Evolutionary conservation across 2,113 vertebrate genomes (phyloP).

Genomic region (Columba janthina): DNA sequence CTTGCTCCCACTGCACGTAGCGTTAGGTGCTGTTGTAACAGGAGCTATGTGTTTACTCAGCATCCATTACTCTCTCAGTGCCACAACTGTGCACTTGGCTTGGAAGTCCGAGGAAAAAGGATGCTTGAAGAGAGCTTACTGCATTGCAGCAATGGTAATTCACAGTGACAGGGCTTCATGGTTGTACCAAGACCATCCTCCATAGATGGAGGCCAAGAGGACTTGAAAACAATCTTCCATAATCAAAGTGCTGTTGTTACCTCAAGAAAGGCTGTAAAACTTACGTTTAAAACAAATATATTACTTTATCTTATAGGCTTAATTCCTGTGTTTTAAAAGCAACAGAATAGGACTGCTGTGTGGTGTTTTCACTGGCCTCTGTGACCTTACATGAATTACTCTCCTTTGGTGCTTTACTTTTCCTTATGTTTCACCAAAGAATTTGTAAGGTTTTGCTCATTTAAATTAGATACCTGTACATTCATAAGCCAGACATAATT

Average conservation of each 20-base stretch:
- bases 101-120: background rate
- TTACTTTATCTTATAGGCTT: background rate
- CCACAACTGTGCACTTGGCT: background rate
- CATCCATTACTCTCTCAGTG: background rate
- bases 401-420: background rate
- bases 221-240: background rate
- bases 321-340: background rate
- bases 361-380: background rate
- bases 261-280: background rate
- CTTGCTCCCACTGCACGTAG: background rate
- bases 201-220: background rate
- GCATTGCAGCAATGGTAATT: background rate
- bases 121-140: background rate
- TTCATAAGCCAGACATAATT: background rate
- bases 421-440: background rate
- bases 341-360: background rate
- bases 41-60: background rate
- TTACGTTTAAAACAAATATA: background rate
- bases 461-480: background rate
- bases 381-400: background rate
- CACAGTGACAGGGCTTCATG: background rate
- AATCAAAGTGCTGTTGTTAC: background rate
- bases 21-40: background rate
- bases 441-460: background rate
- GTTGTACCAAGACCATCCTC: background rate